phyloP scores from a whole-genome alignment of 2,113 vertebrate species.

The Oreochromis spilurus region DNA sequence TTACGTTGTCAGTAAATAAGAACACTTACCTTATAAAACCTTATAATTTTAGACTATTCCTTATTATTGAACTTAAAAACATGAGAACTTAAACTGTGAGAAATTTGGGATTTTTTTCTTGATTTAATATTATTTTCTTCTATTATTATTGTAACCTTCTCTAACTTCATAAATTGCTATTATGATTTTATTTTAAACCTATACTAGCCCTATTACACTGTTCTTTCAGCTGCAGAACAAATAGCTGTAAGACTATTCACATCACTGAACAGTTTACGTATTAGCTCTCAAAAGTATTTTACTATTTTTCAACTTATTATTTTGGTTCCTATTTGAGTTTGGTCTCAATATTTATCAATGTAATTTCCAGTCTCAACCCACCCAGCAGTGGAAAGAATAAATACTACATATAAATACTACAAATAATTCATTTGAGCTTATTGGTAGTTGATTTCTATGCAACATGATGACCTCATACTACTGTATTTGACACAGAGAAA shows the following conservation, averaged over 20 bases:
- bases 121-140: neutral
- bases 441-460: neutral
- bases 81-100: neutral
- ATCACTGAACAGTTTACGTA: neutral
- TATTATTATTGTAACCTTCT: neutral
- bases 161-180: neutral
- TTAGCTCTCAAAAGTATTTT: neutral
- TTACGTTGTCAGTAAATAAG: neutral
- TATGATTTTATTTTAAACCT: neutral
- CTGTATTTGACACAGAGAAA: neutral
- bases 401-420: neutral
- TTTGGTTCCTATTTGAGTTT: neutral
- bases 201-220: neutral
- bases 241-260: neutral
- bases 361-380: neutral
- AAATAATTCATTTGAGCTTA: neutral
- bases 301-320: neutral
- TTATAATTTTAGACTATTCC: neutral
- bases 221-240: fast-evolving
- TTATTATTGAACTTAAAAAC: neutral
- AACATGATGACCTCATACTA: neutral
- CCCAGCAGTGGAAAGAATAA: neutral
- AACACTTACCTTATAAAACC: neutral
- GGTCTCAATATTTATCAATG: too few relatives aligned
- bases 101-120: neutral